Conservation (phyloP, 1,140 invertebrate species). For the Frieseomelitta varia region DNA sequence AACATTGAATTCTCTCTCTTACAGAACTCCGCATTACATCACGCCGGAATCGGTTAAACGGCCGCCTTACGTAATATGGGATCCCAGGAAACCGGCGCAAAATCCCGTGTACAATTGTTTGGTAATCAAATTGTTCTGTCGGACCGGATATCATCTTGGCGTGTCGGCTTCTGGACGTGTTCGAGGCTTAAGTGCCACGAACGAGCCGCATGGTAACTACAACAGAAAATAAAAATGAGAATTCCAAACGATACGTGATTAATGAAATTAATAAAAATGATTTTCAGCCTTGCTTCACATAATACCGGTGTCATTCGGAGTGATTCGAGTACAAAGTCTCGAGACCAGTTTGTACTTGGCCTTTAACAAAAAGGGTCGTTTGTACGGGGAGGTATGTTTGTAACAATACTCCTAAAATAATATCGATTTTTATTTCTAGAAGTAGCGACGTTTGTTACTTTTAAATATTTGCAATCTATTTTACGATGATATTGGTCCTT, state of each 20-base stretch:
- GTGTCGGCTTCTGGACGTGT: conserved; percentile 83
- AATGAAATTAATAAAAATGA: not conserved
- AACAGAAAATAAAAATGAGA: not conserved
- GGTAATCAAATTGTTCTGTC: conserved; percentile 83
- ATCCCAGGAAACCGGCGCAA: conserved; percentile 65
- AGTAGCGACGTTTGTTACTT: not conserved
- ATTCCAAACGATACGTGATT: not conserved
- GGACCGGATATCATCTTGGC: conserved; percentile 83
- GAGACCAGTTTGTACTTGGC: conserved; percentile 84
- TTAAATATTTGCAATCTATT: not conserved
- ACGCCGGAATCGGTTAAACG: conserved; percentile 27
- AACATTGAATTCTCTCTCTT: conserved; percentile 30
- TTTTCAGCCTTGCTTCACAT: conserved; percentile 84
- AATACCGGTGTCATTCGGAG: conserved; percentile 79
- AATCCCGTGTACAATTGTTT: conserved; percentile 71
- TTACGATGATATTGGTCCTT: not conserved
- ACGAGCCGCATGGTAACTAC: conserved; percentile 82
- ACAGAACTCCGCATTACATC: conserved; percentile 46
- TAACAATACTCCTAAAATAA: not conserved
- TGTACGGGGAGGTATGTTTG: conserved; percentile 85
- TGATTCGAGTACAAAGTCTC: conserved; percentile 84
- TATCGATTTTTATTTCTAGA: not conserved
- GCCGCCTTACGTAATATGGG: conserved; percentile 68
- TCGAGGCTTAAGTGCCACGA: conserved; percentile 81
- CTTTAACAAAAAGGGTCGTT: conserved; percentile 84